A percentile compares a stretch with the other conserved stretches of the same genome.
Conservation (phyloP, 2,797 vertebrate genomes). For the Kryptopterus vitreolus region DNA sequence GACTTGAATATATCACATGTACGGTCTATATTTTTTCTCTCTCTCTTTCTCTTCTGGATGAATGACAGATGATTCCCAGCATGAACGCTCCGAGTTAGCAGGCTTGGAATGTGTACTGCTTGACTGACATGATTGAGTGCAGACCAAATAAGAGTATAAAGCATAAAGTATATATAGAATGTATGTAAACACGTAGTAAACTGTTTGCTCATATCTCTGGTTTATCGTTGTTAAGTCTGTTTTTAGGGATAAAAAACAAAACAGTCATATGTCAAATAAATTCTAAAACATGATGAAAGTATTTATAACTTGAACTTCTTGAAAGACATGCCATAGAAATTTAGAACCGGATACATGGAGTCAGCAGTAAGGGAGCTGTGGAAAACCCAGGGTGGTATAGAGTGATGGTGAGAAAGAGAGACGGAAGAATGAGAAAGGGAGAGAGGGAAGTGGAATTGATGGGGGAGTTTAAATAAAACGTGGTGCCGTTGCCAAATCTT, state of each 20-base stretch:
- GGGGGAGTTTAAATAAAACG: conserved; percentile 49
- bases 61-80: conserved; percentile 21
- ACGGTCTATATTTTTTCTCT: background rate
- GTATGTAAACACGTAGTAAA: background rate
- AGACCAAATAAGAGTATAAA: background rate
- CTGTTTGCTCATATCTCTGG: background rate
- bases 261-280: background rate
- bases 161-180: conserved; percentile 14
- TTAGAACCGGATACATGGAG: conserved; percentile 40
- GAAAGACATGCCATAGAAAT: conserved; percentile 42
- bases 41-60: background rate
- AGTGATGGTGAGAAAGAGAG: background rate
- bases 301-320: conserved; percentile 26
- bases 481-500: conserved; percentile 52
- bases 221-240: background rate
- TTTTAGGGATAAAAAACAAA: background rate
- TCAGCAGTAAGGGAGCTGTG: conserved; percentile 54
- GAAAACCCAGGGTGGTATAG: conserved; percentile 30
- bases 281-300: background rate
- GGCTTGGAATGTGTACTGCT: conserved; percentile 18
- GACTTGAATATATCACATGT: background rate
- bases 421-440: background rate
- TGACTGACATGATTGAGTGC: conserved; percentile 21
- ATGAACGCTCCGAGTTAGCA: background rate
- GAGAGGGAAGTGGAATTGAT: background rate